Base-by-base conservation (phyloP, 2,888 invertebrate species). In the Priocnemis perturbator region DNA sequence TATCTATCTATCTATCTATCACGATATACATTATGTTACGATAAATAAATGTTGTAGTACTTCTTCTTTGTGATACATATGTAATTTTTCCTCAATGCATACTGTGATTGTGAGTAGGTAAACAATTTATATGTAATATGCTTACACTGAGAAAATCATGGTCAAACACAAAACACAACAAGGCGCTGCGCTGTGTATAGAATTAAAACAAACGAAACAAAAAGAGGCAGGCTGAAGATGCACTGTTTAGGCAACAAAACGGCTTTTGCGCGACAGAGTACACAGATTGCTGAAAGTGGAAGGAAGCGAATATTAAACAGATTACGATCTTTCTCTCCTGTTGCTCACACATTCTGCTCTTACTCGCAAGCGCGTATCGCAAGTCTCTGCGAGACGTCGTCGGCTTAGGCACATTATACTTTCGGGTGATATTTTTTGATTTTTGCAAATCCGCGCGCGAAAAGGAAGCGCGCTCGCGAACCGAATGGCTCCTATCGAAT, bases 21-120 rank as follows among this genome's bases (percentile, higher is more conserved):
- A 60, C 53, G 47, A 77, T 76, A 81, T 81, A 84, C 81, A 83
- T 86, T 87, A 85, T 81, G 83, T 86, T 87, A 87, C 80, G 74
- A 84, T 84, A 86, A 85, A 85, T 85, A 80, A 87, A 85, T 86
- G 86, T 87, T 86, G 86, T 87, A 86, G 87, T 87, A 87, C 86
- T 83, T 86, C 87, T 88, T 87, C 84, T 85, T 88, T 88, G 86
- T 86, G 85, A 86, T 85, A 77, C 74, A 76, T 76, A 73, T 73
- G 72, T 76, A 74, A 77, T 75, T 79, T 72, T 77, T 84, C 37
- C 77, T 79, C 69, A 71, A 78, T 66, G 80, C 79, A 75, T 83
- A 78, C 76, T 73, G 71, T 83, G 78, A 79, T 78, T 66, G 74
- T 79, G 76, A 78, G 69, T 71, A 69, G 58, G 67, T 59, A 69